These are phyloP conservation scores for Anisognathus igniventris DNA, from an alignment of 2,797 vertebrate species.

Conservation along the genomic window DNA sequence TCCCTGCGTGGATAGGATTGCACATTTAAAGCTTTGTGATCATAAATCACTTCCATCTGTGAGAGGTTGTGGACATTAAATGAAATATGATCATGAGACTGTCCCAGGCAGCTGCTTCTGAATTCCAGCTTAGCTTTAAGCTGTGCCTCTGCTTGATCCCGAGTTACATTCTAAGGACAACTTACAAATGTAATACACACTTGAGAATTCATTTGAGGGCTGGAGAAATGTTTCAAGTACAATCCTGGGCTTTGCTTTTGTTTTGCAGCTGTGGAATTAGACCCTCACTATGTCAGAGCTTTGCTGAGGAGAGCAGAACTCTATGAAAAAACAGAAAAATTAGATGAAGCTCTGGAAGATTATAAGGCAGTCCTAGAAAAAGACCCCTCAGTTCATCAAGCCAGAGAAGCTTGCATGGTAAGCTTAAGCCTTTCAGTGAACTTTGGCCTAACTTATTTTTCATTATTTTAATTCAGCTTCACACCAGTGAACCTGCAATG, in stretches of 20 bases:
- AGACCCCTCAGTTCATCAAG: conserved; percentile 80
- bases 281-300: conserved; percentile 88
- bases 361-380: conserved; percentile 86
- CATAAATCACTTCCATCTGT: background rate
- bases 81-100: background rate
- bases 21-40: background rate
- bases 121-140: background rate
- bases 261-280: conserved; percentile 86
- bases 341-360: conserved; percentile 94
- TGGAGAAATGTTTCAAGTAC: background rate
- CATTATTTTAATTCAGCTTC: background rate
- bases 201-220: background rate
- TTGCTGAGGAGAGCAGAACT: conserved; percentile 89
- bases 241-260: background rate
- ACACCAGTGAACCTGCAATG: background rate
- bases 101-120: background rate
- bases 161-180: background rate
- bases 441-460: background rate
- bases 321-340: conserved; percentile 91
- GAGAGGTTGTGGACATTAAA: background rate
- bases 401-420: conserved; percentile 91
- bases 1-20: background rate
- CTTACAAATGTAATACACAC: background rate
- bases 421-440: conserved; percentile 54
- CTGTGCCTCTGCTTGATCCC: background rate